Evolutionary conservation across 1,140 invertebrate genomes (phyloP).

Genomic region (Drosophila nigromelanica): DNA sequence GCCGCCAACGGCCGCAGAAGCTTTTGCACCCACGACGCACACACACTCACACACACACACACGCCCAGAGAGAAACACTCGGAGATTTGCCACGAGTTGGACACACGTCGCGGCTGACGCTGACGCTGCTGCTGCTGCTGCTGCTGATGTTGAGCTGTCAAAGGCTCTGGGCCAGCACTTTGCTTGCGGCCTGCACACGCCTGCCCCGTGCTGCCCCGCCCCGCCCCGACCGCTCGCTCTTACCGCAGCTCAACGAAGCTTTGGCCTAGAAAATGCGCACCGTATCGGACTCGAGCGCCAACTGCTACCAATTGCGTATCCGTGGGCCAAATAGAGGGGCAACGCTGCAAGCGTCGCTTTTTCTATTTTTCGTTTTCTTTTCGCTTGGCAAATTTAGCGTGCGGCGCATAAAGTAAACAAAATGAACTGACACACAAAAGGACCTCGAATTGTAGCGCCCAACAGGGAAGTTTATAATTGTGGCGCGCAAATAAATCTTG

Average conservation of each 20-base stretch:
- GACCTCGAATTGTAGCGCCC: constrained; percentile 59
- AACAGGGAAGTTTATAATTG: constrained; percentile 73
- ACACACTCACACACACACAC: constrained; percentile 12
- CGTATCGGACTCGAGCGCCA: constrained; percentile 28
- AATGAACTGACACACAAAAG: constrained; percentile 67
- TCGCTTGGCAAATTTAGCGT: constrained; percentile 49
- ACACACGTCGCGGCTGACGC: constrained; percentile 45
- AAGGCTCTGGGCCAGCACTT: constrained; percentile 59
- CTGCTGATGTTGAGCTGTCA: constrained; percentile 48
- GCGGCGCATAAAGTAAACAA: constrained; percentile 73
- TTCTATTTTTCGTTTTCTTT: constrained; percentile 1
- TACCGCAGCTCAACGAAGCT: constrained; percentile 55
- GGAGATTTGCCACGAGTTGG: constrained; percentile 49
- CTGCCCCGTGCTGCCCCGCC: background rate
- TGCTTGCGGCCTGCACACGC: constrained; percentile 45
- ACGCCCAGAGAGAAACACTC: constrained; percentile 22
- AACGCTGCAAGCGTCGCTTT: constrained; percentile 12
- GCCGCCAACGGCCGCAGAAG: constrained; percentile 72
- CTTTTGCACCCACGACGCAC: constrained; percentile 49
- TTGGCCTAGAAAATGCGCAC: constrained; percentile 73
- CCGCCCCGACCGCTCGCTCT: background rate
- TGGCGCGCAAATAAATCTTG: constrained; percentile 51
- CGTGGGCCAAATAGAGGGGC: constrained; percentile 41
- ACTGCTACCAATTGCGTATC: constrained; percentile 24
- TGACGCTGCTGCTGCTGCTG: constrained; percentile 13